Base-by-base conservation (phyloP, 2,797 vertebrate genomes). In the Ptychadena robeensis region DNA sequence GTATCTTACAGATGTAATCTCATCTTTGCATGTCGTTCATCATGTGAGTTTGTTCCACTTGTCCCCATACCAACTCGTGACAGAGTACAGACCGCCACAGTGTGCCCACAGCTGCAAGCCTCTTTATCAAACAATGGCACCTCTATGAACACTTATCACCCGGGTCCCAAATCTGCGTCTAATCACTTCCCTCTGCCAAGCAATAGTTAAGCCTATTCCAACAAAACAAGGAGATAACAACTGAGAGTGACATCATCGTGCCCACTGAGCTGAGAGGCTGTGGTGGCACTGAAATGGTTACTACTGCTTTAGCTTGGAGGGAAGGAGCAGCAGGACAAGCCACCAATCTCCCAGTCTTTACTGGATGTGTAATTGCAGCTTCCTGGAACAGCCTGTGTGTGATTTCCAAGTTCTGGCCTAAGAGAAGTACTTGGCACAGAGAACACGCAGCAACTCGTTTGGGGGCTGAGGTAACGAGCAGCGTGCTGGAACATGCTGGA, bases 311-410 rank as follows among this genome's bases (percentile, higher is more conserved):
- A n/a, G 48, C 71, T 82, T 27, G 10, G 35, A 64, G 65, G 73
- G 73, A 71, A 82, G 73, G 27, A 61, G 68, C 64, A 53, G 64
- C n/a, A 66, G 73, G 77, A 73, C 76, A 67, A 10, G 72, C 35
- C 76, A 67, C 70, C 34, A 69, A 28, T 72, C 68, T 79, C 75
- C 59, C 75, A 2, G 28, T 73, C 44, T 84, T 84, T 84, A 64
- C 82, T 84, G 82, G 71, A 80, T 80, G 82, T 83, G 69, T 84
- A 74, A 80, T 80, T 84, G 71, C 28, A 63, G 71, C 77, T 84
- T 79, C 76, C 82, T 83, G 82, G 82, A 83, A 83, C 82, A 73
- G 82, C 27, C 25, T 68, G 64, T 80, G 70, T 79, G 70, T 75
- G 70, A 68, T 80, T 84, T 84, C 71, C 71, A 80, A 75, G 72